A percentile compares a stretch with the other conserved stretches of the same genome.
These are phyloP conservation scores for Mesoligia furuncula DNA, from an alignment of 2,888 invertebrate species.

Conservation along the genomic window DNA sequence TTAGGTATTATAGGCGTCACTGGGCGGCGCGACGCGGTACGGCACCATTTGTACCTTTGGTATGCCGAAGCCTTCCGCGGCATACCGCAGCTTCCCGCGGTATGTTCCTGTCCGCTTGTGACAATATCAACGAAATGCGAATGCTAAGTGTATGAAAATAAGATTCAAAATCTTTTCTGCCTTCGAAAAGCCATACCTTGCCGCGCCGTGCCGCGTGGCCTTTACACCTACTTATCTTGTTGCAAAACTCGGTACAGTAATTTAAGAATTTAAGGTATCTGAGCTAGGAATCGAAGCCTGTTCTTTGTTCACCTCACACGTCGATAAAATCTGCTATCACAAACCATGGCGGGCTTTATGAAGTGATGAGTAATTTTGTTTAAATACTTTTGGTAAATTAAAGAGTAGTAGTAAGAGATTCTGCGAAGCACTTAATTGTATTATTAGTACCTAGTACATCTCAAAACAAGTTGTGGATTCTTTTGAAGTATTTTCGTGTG, in stretches of 20 bases:
- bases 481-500: neutral
- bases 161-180: neutral
- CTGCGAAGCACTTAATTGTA: conserved; percentile 20
- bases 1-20: neutral
- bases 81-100: neutral
- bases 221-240: conserved; percentile 12
- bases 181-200: neutral
- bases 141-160: neutral
- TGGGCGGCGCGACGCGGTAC: neutral
- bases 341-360: conserved; percentile 46
- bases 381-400: conserved; percentile 47
- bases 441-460: neutral
- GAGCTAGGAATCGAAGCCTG: conserved; percentile 52
- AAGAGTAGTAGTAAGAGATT: conserved; percentile 7
- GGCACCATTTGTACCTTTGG: neutral
- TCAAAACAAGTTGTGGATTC: neutral
- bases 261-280: conserved; percentile 42
- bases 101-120: neutral
- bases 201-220: neutral
- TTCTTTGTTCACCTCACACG: conserved; percentile 39
- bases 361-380: conserved; percentile 53
- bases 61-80: neutral
- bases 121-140: neutral
- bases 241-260: conserved; percentile 17
- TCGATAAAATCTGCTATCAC: conserved; percentile 48